phyloP scores from a whole-genome alignment of 2,888 invertebrate genomes.

The Phorcus lineatus region DNA sequence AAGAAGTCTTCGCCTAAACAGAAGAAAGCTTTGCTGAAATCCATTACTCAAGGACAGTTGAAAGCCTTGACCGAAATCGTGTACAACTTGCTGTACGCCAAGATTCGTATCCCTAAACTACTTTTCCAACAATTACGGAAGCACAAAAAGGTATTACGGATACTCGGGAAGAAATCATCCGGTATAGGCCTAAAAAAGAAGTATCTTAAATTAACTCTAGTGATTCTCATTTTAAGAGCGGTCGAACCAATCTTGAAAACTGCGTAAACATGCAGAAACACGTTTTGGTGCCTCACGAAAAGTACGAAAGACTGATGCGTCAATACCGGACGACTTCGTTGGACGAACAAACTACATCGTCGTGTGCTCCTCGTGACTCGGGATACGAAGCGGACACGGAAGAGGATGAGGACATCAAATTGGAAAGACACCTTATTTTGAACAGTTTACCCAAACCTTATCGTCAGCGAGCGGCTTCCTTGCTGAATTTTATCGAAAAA shows the following conservation, averaged over 20 bases:
- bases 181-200: background rate
- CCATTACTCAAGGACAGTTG: background rate
- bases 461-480: background rate
- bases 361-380: background rate
- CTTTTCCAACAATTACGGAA: background rate
- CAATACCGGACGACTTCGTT: background rate
- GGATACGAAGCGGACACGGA: background rate
- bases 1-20: background rate
- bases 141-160: background rate
- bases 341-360: no score
- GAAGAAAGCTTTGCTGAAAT: background rate
- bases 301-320: background rate
- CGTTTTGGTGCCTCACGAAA: background rate
- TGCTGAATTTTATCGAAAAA: background rate
- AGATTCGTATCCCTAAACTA: background rate
- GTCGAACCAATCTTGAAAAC: background rate
- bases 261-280: background rate
- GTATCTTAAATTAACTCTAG: background rate
- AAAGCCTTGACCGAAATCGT: conserved; percentile 2
- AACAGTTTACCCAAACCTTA: background rate
- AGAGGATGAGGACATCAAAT: background rate
- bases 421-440: background rate
- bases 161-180: background rate
- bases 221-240: background rate
- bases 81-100: background rate